Percentiles rank a stretch among this genome's conserved stretches.
Evolutionary conservation across 2,888 invertebrate genomes (phyloP).

Genomic region (Nomada fucata): DNA sequence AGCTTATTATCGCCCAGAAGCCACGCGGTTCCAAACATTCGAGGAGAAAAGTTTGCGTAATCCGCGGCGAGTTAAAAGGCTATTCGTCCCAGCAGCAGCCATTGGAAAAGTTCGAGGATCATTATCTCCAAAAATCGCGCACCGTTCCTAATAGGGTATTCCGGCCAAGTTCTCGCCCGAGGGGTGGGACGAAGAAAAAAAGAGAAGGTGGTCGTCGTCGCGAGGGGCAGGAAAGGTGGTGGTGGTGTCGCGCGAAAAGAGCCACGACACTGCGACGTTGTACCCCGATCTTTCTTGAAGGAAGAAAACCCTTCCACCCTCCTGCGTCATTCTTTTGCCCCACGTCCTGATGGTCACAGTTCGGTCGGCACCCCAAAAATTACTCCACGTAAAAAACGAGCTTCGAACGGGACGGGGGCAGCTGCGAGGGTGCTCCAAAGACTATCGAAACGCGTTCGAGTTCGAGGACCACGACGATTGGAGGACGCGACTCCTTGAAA

Average conservation of each 20-base stretch:
- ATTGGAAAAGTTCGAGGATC: conserved; percentile 60
- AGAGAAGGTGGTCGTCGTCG: conserved; percentile 29
- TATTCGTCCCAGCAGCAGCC: conserved; percentile 40
- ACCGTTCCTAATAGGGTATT: conserved; percentile 57
- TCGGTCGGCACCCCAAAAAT: conserved; percentile 72
- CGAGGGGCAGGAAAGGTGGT: conserved; percentile 11
- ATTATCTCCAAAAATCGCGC: conserved; percentile 60
- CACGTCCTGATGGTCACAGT: conserved; percentile 64
- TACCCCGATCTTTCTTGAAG: conserved; percentile 57
- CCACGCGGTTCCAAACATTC: conserved; percentile 12
- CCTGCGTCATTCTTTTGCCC: not conserved
- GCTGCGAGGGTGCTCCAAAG: conserved; percentile 39
- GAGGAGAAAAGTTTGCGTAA: conserved; percentile 27
- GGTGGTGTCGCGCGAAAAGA: conserved; percentile 46
- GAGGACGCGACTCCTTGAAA: conserved; percentile 7
- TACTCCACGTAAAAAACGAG: conserved; percentile 70
- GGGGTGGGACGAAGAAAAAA: conserved; percentile 23
- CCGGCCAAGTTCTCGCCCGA: conserved; percentile 49
- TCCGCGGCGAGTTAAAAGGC: conserved; percentile 47
- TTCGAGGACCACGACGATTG: conserved; percentile 30
- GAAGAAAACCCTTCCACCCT: conserved; percentile 36
- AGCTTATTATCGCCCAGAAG: conserved; percentile 8
- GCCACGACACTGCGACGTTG: conserved; percentile 28
- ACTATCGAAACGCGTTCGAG: conserved; percentile 28
- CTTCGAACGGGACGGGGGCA: conserved; percentile 51